A percentile compares a stretch with the other conserved stretches of the same genome.
Evolutionary conservation across 2,888 invertebrate species (phyloP).

Genomic region (Heteromurus nitidus): DNA sequence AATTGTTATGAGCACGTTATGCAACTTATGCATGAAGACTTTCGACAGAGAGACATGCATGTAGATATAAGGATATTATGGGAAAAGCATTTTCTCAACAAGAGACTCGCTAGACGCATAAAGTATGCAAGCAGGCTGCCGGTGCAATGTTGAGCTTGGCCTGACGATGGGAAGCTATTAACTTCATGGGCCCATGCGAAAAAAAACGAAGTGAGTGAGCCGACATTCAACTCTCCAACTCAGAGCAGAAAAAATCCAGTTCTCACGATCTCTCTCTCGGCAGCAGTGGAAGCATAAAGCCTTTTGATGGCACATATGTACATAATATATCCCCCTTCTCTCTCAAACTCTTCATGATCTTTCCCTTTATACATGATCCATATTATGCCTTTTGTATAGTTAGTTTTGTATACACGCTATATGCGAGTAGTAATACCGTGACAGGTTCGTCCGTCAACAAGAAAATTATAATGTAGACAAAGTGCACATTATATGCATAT

Average conservation of each 20-base stretch:
- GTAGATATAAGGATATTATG: slow-evolving; percentile 33
- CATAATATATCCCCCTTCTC: neutral
- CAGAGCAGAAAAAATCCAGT: slow-evolving; percentile 70
- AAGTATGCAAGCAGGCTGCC: slow-evolving; percentile 67
- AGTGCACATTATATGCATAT: neutral
- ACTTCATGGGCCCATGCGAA: slow-evolving; percentile 70
- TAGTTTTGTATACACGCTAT: slow-evolving; percentile 21
- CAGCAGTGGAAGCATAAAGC: neutral
- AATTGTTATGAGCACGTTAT: too few relatives aligned
- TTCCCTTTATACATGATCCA: slow-evolving; percentile 38
- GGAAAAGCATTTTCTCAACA: slow-evolving; percentile 25
- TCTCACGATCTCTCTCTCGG: slow-evolving; percentile 69
- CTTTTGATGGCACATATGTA: neutral
- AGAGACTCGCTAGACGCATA: slow-evolving; percentile 29
- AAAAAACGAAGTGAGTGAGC: slow-evolving; percentile 40
- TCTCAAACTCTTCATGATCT: too few relatives aligned
- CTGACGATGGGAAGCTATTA: slow-evolving; percentile 71
- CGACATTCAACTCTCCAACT: slow-evolving; percentile 39
- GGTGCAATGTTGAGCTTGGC: slow-evolving; percentile 66
- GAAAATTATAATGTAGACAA: neutral
- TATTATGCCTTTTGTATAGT: slow-evolving; percentile 7
- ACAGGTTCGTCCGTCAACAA: slow-evolving; percentile 40
- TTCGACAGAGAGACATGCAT: neutral
- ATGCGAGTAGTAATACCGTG: slow-evolving; percentile 29
- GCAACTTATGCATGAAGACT: slow-evolving; percentile 12